Conservation (phyloP, 2,113 vertebrate species). For the Numenius arquata region DNA sequence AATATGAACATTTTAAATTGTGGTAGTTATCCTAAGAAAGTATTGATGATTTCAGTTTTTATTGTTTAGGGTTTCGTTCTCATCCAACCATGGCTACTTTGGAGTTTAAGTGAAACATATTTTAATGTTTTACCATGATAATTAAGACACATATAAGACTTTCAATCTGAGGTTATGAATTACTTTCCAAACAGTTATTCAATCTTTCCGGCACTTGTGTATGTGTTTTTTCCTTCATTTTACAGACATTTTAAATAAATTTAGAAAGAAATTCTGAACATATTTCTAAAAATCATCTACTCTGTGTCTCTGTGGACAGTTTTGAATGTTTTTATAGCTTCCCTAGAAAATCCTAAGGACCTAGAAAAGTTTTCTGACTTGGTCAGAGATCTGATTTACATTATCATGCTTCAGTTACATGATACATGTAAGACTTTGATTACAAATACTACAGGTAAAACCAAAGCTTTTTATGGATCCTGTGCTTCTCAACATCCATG, state of each 20-base stretch:
- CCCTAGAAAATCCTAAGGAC: not conserved
- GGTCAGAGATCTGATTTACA: not conserved
- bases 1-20: not conserved
- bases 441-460: not conserved
- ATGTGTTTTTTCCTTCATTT: not conserved
- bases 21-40: not conserved
- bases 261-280: not conserved
- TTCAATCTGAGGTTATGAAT: not conserved
- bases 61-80: not conserved
- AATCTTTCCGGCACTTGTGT: not conserved
- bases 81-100: not conserved
- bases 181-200: not conserved
- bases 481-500: not conserved
- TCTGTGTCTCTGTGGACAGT: not conserved
- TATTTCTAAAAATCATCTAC: not conserved
- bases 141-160: not conserved
- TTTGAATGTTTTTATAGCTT: not conserved
- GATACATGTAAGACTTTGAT: not conserved
- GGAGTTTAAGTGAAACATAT: not conserved
- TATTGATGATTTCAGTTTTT: not conserved
- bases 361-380: not conserved
- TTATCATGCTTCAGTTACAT: not conserved
- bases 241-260: not conserved
- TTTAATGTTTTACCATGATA: not conserved
- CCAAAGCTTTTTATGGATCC: not conserved